Percentiles rank a stretch among this genome's conserved stretches.
phyloP scores from a whole-genome alignment of 2,113 vertebrate genomes.

The Trematocara marginatum region DNA sequence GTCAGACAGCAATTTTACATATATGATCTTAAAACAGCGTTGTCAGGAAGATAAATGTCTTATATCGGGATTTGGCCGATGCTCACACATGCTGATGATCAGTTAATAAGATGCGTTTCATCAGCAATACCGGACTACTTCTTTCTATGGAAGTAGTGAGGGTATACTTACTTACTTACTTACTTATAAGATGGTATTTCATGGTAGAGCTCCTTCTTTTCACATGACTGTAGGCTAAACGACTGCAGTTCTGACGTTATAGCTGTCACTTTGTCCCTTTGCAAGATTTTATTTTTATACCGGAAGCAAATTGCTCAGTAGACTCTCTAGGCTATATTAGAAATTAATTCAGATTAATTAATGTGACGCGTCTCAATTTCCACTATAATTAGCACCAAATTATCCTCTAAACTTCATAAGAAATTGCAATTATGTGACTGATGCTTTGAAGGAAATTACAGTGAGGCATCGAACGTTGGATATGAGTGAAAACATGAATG shows the following conservation, averaged over 20 bases:
- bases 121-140: neutral
- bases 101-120: accelerated
- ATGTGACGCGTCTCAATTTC: neutral
- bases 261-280: neutral
- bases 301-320: neutral
- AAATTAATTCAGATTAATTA: neutral
- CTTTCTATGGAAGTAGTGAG: neutral
- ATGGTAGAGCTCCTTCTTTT: neutral
- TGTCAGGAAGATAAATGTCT: neutral
- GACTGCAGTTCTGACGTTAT: neutral
- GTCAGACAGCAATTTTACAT: too few species aligned
- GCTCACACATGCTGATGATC: neutral
- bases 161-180: accelerated
- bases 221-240: neutral
- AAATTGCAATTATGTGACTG: neutral
- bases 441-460: neutral
- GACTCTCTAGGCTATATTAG: neutral
- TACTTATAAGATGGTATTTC: neutral
- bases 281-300: neutral
- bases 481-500: neutral
- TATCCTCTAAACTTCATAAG: neutral
- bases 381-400: slow-evolving; percentile 2
- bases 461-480: neutral
- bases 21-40: neutral
- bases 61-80: neutral